Conservation (phyloP, 2,888 invertebrate species). For the Eupithecia vulgata region DNA sequence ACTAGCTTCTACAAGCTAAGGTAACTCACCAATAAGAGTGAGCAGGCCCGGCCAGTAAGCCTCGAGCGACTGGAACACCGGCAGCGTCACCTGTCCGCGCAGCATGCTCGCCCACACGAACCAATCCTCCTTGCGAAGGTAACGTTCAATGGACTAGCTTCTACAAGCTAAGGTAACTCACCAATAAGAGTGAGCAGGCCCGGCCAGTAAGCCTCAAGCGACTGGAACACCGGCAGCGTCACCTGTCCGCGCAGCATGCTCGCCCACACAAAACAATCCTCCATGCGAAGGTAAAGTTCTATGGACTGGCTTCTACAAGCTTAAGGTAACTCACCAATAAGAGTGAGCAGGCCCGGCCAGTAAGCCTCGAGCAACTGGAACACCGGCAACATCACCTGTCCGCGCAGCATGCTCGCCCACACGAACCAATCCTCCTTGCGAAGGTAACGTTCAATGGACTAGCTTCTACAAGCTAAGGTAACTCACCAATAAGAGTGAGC, state of each 20-base stretch:
- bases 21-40: slow-evolving; percentile 86
- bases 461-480: slow-evolving; percentile 4
- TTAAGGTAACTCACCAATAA: slow-evolving; percentile 84
- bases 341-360: slow-evolving; percentile 97
- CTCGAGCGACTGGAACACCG: slow-evolving; percentile 99
- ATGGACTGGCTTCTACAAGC: background rate
- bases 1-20: background rate
- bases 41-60: slow-evolving; percentile 99
- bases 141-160: slow-evolving; percentile 8
- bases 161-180: slow-evolving; percentile 72
- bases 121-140: slow-evolving; percentile 97
- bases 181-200: slow-evolving; percentile 94
- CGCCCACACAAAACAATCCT: slow-evolving; percentile 99
- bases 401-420: slow-evolving; percentile 99
- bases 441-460: slow-evolving; percentile 83
- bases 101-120: slow-evolving; percentile 99
- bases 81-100: slow-evolving; percentile 96
- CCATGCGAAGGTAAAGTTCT: slow-evolving; percentile 89
- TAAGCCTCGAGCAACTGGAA: slow-evolving; percentile 99
- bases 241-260: slow-evolving; percentile 98
- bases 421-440: slow-evolving; percentile 99
- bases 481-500: slow-evolving; percentile 89
- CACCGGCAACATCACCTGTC: slow-evolving; percentile 97
- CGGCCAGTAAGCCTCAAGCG: slow-evolving; percentile 99
- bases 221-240: slow-evolving; percentile 98